phyloP scores from a whole-genome alignment of 2,888 invertebrate species.

The Cenopis cana region DNA sequence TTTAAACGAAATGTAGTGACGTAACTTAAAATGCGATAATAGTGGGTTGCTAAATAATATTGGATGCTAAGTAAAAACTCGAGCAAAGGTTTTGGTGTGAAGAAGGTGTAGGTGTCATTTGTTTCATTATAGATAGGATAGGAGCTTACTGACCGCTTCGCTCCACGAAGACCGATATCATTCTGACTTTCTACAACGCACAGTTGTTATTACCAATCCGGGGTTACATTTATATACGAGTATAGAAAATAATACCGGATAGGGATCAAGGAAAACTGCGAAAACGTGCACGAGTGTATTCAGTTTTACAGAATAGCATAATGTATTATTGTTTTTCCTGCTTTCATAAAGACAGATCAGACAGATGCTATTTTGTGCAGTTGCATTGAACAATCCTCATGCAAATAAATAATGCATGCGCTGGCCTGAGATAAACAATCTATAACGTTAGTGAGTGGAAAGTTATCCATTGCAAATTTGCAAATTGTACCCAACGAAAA shows the following conservation, averaged over 20 bases:
- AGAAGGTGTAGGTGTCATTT: no score
- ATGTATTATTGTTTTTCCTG: slow-evolving; percentile 19
- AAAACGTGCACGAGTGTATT: not conserved
- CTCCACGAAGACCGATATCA: no score
- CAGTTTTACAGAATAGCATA: slow-evolving; percentile 11
- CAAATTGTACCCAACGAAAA: not conserved
- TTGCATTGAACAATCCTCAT: slow-evolving; percentile 25
- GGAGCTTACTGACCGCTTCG: no score
- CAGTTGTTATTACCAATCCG: no score
- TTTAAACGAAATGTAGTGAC: no score
- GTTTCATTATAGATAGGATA: no score
- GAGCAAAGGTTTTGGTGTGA: no score
- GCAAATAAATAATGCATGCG: slow-evolving; percentile 36
- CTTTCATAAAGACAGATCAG: slow-evolving; percentile 37
- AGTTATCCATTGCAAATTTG: not conserved
- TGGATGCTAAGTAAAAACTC: no score
- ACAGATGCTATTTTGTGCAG: slow-evolving; percentile 19
- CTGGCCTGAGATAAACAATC: slow-evolving; percentile 15
- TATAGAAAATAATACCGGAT: not conserved
- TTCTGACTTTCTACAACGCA: no score
- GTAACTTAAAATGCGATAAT: no score
- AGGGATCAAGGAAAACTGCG: not conserved
- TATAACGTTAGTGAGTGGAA: slow-evolving; percentile 28
- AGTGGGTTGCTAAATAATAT: no score
- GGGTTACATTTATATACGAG: no score